These are phyloP conservation scores for Rhimphoctona megacephalus DNA, from an alignment of 2,888 invertebrate species.

Conservation along the genomic window DNA sequence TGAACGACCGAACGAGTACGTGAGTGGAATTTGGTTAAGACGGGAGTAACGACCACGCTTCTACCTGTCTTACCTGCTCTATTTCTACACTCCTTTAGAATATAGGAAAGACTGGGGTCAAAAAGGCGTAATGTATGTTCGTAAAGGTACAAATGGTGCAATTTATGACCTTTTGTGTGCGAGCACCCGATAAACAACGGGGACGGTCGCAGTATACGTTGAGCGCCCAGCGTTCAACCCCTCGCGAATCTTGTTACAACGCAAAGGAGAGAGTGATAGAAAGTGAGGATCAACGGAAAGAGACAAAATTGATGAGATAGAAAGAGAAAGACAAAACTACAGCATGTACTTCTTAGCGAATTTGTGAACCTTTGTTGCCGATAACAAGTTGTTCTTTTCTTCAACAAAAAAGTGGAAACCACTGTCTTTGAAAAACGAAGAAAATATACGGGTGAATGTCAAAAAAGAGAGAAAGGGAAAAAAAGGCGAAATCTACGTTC, in stretches of 20 bases:
- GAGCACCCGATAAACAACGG: background rate
- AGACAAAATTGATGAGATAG: background rate
- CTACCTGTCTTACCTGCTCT: constrained; percentile 58
- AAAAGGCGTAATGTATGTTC: background rate
- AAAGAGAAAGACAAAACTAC: constrained; percentile 26
- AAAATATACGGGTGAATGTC: constrained; percentile 32
- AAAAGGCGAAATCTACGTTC: constrained; percentile 17
- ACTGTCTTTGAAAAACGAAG: constrained; percentile 6
- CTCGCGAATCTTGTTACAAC: constrained; percentile 56
- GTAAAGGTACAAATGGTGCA: background rate
- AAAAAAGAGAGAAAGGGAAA: background rate
- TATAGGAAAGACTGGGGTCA: background rate
- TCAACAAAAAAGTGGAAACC: constrained; percentile 13
- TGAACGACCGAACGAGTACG: constrained; percentile 75
- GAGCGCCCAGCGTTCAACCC: constrained; percentile 19
- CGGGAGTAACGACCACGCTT: constrained; percentile 53
- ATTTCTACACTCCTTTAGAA: constrained; percentile 30
- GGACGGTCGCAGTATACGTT: constrained; percentile 36
- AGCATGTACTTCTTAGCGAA: constrained; percentile 25
- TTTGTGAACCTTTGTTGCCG: constrained; percentile 28
- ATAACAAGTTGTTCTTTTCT: constrained; percentile 57
- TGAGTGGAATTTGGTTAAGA: constrained; percentile 77
- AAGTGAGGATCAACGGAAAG: constrained; percentile 1
- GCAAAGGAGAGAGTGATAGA: constrained; percentile 25
- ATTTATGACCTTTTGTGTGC: constrained; percentile 15